Evolutionary conservation across 2,797 vertebrate species (phyloP).

Genomic region (Xiphorhynchus erythropygius): DNA sequence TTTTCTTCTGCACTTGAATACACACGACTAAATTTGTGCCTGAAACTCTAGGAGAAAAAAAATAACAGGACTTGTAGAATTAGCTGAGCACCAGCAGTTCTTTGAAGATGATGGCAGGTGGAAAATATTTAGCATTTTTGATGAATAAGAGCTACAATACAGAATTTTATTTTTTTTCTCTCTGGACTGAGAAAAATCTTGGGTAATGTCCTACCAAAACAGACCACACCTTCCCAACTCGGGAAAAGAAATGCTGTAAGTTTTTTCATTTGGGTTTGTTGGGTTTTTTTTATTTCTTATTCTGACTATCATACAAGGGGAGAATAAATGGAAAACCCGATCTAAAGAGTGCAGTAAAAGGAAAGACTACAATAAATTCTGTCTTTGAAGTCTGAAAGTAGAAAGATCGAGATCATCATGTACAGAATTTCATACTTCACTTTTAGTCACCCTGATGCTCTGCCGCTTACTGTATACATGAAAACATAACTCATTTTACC

Average conservation of each 20-base stretch:
- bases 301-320: not conserved
- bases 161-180: not conserved
- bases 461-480: fast-evolving
- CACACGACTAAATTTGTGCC: not conserved
- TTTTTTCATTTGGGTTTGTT: not conserved
- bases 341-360: not conserved
- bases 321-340: not conserved
- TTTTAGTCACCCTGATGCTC: not conserved
- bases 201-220: not conserved
- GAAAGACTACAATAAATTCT: not conserved
- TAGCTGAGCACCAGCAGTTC: not conserved
- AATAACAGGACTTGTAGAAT: not conserved
- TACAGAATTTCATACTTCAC: not conserved
- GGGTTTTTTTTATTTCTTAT: not conserved
- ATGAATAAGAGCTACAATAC: not conserved
- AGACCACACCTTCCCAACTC: not conserved
- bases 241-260: not conserved
- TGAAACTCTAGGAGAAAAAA: not conserved
- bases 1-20: not conserved
- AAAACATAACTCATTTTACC: not conserved
- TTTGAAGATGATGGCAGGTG: slow-evolving; percentile 11
- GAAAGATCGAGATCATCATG: not conserved
- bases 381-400: not conserved
- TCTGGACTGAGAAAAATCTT: not conserved
- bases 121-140: slow-evolving; percentile 10